phyloP scores from a whole-genome alignment of 2,797 vertebrate genomes.

The Sebastes diaconus region DNA sequence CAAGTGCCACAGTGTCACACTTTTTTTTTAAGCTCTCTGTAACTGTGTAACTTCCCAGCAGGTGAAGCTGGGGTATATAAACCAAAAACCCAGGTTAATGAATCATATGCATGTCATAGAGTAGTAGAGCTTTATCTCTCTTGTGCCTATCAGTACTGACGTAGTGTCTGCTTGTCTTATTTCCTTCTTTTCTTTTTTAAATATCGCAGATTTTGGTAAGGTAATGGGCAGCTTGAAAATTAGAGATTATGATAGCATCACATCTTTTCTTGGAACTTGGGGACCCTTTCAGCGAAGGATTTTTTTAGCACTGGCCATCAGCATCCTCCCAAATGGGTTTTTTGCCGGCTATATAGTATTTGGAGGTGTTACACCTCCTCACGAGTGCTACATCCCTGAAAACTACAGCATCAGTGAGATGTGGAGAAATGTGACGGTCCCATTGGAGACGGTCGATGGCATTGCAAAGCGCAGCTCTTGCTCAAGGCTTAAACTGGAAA shows the following conservation, averaged over 20 bases:
- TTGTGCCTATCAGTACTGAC: background rate
- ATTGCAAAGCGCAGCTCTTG: conserved; percentile 74
- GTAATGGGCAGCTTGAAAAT: conserved; percentile 35
- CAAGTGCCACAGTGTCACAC: background rate
- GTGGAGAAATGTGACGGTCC: conserved; percentile 86
- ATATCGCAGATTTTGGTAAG: background rate
- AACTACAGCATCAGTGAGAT: conserved; percentile 78
- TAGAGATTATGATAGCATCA: conserved; percentile 81
- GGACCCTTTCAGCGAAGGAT: conserved; percentile 84
- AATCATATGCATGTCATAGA: background rate
- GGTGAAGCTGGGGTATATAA: background rate
- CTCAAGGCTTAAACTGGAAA: conserved; percentile 81
- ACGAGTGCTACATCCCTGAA: conserved; percentile 83
- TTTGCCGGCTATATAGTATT: conserved; percentile 82
- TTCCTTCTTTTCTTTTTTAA: background rate
- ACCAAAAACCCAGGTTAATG: background rate
- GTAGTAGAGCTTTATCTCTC: background rate
- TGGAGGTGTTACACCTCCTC: conserved; percentile 79
- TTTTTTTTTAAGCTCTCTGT: background rate
- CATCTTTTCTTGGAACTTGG: conserved; percentile 85
- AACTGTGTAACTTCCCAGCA: conserved; percentile 25
- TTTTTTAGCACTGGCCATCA: conserved; percentile 87
- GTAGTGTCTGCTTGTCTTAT: background rate
- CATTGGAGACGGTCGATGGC: conserved; percentile 64
- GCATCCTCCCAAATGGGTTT: conserved; percentile 90